Base-by-base conservation (phyloP, 1,140 invertebrate species). In the Conopomorpha cramerella region DNA sequence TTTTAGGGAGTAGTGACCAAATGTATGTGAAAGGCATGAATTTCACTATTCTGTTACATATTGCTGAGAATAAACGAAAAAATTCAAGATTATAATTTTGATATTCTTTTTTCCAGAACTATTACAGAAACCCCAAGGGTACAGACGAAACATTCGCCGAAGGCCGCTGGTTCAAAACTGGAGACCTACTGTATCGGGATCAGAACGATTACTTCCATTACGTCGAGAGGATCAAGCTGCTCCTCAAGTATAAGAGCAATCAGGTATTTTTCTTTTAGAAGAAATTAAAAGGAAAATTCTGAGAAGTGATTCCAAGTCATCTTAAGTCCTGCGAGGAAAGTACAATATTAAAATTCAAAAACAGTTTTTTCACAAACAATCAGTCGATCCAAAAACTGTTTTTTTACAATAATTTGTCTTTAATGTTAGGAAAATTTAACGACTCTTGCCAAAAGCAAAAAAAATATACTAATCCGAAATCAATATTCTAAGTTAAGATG, bases 201-300 rank as follows among this genome's bases (percentile, higher is more conserved):
- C 71, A 86, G n/a, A 68, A 86, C 8, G 74, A 79, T 2, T 84
- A 72, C 39, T 80, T 88, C 41, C 88, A 74, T 45, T 82, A 90
- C 45, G 82, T 87, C 1, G 90, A 90, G 47, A 65, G 90, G 27
- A 49, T 89, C n/a, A 92, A 90, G 43, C 87, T 90, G 57, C 71
- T 91, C 12, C 87, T 91, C 36, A 92, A 92, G 59, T 90, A 86
- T 55, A 41, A 41, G 10, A 50, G 38, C 25, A 51, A 44, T 16
- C 57, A 59, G 37, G 62, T 65, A 78, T 60, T 52, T 52, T 18
- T 12, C 36, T 28, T 35, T 37, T n/a, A n/a, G n/a, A n/a, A n/a
- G n/a, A n/a, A n/a, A n/a, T n/a, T n/a, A n/a, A n/a, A n/a, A n/a
- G n/a, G n/a, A n/a, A n/a, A n/a, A n/a, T n/a, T n/a, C n/a, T n/a